phyloP scores from a whole-genome alignment of 2,797 vertebrate genomes.

The Hippoglossus hippoglossus region DNA sequence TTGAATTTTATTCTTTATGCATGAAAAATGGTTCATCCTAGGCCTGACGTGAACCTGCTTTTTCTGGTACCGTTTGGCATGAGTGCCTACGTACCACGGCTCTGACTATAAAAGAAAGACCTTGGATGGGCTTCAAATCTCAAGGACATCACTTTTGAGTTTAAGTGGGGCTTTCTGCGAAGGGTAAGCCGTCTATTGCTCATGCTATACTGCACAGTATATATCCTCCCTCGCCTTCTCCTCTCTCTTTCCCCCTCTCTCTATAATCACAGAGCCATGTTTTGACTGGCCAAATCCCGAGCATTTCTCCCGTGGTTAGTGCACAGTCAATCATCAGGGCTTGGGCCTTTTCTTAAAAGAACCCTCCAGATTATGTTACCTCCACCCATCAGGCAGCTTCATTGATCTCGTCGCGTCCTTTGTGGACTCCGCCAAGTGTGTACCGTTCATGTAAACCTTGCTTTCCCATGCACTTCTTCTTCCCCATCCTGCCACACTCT shows the following conservation, averaged over 20 bases:
- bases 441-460: slow-evolving; percentile 39
- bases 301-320: slow-evolving; percentile 70
- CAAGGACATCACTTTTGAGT: slow-evolving; percentile 58
- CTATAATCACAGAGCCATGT: slow-evolving; percentile 69
- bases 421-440: slow-evolving; percentile 54
- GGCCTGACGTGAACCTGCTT: slow-evolving; percentile 2
- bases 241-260: slow-evolving; percentile 56
- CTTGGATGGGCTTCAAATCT: slow-evolving; percentile 52
- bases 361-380: slow-evolving; percentile 71
- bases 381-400: slow-evolving; percentile 72
- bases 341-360: slow-evolving; percentile 65
- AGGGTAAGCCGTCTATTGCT: slow-evolving; percentile 41
- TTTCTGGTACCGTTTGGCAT: slow-evolving; percentile 13
- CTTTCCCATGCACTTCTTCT: slow-evolving; percentile 56
- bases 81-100: slow-evolving; percentile 14
- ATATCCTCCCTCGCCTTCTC: slow-evolving; percentile 63
- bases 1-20: too few relatives aligned
- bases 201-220: slow-evolving; percentile 60
- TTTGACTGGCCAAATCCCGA: slow-evolving; percentile 75
- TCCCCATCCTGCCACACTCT: slow-evolving; percentile 51
- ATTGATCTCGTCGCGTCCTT: slow-evolving; percentile 68
- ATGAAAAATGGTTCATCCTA: slow-evolving; percentile 1
- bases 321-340: slow-evolving; percentile 70
- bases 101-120: slow-evolving; percentile 41
- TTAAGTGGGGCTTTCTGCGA: slow-evolving; percentile 61